Evolutionary conservation across 2,888 invertebrate genomes (phyloP), one percentile per base, ranked within the genome.

Genomic region (Panzeria rudis): DNA sequence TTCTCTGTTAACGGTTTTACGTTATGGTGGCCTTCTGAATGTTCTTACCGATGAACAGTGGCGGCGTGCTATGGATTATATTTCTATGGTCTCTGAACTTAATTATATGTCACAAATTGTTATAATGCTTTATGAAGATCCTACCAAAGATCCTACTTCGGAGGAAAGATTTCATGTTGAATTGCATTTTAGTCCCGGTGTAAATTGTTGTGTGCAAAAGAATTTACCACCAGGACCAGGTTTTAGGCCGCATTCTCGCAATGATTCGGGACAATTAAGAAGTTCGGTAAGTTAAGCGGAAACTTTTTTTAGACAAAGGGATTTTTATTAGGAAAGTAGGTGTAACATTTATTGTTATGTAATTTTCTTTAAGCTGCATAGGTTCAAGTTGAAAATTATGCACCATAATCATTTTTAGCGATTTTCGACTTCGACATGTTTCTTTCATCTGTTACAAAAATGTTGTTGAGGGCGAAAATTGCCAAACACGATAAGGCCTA

Each of bases 81-180:
- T 99, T 29, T 97, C 97, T 23, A 97, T 98, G 94, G 98, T 99
- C 7, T 98, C 99, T 0, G 99, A 99, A 93, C 94, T 99, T 38
- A 99, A 99, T 94, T 99, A 99, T 93, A 98, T 99, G 97, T 98
- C 99, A 5, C 99, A 99, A 93, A 97, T 99, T 82, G 99, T 99
- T 1, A 97, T 99, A 32, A 98, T 99, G 98, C 93, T 98, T 0
- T 99, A 99, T 91, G 99, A 99, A 93, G 99, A 99, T 93, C 99
- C 98, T 7, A 98, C 97, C 0, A 98, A 99, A 93, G 98, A 97
- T 93, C 97, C 96, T 0, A 95, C 94, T 72, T 98, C 98, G 0
- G 97, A 98, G 90, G 97, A 97, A 92, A 94, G 99, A 87, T 99
- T 99, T 92, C 99, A 99, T 92, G 98, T 99, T 69, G 99, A 99